Evolutionary conservation across 2,797 vertebrate genomes (phyloP).

Genomic region (Schizopygopsis pylzovi): DNA sequence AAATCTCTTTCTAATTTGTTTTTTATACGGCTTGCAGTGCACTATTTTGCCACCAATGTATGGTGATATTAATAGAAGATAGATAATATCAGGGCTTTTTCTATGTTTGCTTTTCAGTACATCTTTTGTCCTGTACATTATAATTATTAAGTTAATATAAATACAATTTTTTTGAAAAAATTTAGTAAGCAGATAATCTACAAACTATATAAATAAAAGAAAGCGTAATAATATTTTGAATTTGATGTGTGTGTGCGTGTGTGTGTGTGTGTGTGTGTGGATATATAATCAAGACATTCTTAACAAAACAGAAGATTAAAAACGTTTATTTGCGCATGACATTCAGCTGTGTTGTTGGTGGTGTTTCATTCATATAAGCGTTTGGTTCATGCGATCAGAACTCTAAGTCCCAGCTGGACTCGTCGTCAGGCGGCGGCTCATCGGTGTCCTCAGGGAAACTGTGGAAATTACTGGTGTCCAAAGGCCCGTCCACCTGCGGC

Average conservation of each 20-base stretch:
- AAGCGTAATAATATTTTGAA: no score
- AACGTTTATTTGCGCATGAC: neutral
- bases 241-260: no score
- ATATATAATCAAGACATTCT: no score
- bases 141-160: no score
- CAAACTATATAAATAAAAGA: no score
- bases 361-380: constrained; percentile 43
- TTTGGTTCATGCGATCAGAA: constrained; percentile 70
- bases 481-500: constrained; percentile 89
- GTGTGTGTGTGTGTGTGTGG: no score
- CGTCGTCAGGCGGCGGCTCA: constrained; percentile 82
- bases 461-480: constrained; percentile 86
- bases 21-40: neutral
- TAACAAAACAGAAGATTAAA: constrained; percentile 19
- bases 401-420: constrained; percentile 83
- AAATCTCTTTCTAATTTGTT: neutral
- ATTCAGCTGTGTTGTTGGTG: neutral
- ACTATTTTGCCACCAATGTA: constrained; percentile 19
- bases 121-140: no score
- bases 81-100: no score
- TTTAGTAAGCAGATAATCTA: no score
- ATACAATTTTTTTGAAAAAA: no score
- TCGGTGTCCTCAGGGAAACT: constrained; percentile 83
- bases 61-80: no score
- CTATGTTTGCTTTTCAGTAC: no score